Percentiles rank a stretch among this genome's conserved stretches.
Conservation (phyloP, 2,113 vertebrate species). For the Atlantisia rogersi region DNA sequence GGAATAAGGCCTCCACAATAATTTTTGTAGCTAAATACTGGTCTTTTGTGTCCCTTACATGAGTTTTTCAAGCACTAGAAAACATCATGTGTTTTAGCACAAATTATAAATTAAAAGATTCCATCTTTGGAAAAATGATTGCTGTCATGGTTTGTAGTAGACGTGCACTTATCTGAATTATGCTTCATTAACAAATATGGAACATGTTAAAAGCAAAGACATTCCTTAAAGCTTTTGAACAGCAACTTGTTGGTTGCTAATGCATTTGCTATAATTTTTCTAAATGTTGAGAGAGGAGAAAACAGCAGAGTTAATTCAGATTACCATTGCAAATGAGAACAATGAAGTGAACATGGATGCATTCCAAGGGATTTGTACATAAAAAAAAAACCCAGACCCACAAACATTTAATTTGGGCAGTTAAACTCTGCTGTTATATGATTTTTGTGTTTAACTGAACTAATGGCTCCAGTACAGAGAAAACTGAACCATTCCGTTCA, state of each 20-base stretch:
- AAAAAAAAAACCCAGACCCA: not conserved
- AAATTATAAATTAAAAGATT: slow-evolving; percentile 7
- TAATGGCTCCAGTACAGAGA: not conserved
- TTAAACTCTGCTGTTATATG: not conserved
- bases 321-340: not conserved
- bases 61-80: not conserved
- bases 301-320: not conserved
- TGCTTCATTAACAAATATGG: not conserved
- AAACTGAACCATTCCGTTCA: not conserved
- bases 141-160: not conserved
- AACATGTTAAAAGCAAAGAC: not conserved
- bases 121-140: not conserved
- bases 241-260: slow-evolving; percentile 1
- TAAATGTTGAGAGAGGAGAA: not conserved
- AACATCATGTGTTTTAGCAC: not conserved
- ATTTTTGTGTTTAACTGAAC: not conserved
- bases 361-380: not conserved
- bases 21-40: not conserved
- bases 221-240: slow-evolving; percentile 21
- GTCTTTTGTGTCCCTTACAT: not conserved
- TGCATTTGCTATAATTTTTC: not conserved
- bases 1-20: not conserved
- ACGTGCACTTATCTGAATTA: slow-evolving; percentile 6
- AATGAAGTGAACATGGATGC: not conserved
- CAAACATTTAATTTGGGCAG: not conserved